Percentiles rank a stretch among this genome's conserved stretches.
These are phyloP conservation scores for Leptosomus discolor DNA, from an alignment of 2,113 vertebrate genomes.

Conservation along the genomic window DNA sequence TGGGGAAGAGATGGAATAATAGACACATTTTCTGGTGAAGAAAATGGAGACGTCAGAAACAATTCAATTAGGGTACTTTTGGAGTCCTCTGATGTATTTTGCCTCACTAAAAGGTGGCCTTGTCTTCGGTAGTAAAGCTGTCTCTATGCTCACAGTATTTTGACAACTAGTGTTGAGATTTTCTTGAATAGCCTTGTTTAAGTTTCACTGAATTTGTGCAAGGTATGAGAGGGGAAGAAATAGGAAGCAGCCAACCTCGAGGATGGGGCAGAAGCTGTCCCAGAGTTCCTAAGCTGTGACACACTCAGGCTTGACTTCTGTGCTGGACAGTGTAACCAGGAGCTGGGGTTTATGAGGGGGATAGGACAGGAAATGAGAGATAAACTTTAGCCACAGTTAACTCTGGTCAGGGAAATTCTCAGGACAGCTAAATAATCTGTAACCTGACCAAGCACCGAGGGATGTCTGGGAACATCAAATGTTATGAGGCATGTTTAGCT, in stretches of 20 bases:
- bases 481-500: neutral
- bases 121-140: neutral
- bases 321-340: neutral
- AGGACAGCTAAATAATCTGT: conserved; percentile 11
- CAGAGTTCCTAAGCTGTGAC: neutral
- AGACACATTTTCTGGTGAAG: neutral
- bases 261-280: neutral
- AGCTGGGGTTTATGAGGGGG: neutral
- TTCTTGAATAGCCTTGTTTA: neutral
- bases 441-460: neutral
- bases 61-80: neutral
- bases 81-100: neutral
- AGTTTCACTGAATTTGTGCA: neutral
- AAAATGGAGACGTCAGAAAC: neutral
- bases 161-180: neutral
- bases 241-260: neutral
- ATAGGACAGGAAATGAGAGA: conserved; percentile 14
- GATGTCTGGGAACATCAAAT: neutral
- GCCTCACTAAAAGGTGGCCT: neutral
- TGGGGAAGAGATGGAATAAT: neutral
- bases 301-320: neutral
- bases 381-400: conserved; percentile 31
- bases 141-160: neutral
- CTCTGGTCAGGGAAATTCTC: neutral
- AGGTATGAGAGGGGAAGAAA: neutral